Evolutionary conservation across 2,888 invertebrate species (phyloP), one percentile per base, ranked within the genome.

Genomic region (Octodonta nipae): DNA sequence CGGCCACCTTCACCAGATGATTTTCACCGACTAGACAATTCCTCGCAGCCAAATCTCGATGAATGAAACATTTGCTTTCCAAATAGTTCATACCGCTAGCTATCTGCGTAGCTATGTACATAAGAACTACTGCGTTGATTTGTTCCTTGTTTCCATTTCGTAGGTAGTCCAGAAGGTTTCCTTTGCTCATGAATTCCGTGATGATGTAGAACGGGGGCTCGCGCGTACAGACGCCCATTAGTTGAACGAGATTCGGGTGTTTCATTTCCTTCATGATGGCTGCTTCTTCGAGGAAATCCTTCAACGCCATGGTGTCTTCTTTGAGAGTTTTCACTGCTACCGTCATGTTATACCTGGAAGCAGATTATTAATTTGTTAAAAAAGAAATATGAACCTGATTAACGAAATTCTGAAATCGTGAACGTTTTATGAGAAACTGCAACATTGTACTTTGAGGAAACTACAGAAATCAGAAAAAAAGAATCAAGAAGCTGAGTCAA

Each of bases 241-340:
- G 70, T 61, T 96, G 93, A 42, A 99, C 96, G 50, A 99, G 71
- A 70, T 98, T 99, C 14, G 92, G 85, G 67, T 99, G 98, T 50
- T 92, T 89, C 91, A 99, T 93, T 66, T 95, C 95, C 61, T 99
- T 99, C 98, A 99, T 99, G 35, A 99, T 93, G 33, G 89, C 85
- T 2, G 98, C 98, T 65, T 98, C 98, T 57, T 95, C 96, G 30
- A 99, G 70, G 65, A 99, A 98, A 64, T 98, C 98, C 62, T 96
- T 95, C 36, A 98, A 68, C 7, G 95, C 95, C 96, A 98, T 98
- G 12, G 95, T 95, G 60, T 98, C 98, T 65, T 98, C 96, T 71
- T 98, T 96, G 8, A 98, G 70, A 1, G 98, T 98, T 66, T 98
- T 98, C 7, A 98, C 96, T 15, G 98, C 98, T 31, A 98, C 95